Percentiles rank a stretch among this genome's conserved stretches.
Conservation (phyloP, 2,113 vertebrate species). For the Dinomys branickii region DNA sequence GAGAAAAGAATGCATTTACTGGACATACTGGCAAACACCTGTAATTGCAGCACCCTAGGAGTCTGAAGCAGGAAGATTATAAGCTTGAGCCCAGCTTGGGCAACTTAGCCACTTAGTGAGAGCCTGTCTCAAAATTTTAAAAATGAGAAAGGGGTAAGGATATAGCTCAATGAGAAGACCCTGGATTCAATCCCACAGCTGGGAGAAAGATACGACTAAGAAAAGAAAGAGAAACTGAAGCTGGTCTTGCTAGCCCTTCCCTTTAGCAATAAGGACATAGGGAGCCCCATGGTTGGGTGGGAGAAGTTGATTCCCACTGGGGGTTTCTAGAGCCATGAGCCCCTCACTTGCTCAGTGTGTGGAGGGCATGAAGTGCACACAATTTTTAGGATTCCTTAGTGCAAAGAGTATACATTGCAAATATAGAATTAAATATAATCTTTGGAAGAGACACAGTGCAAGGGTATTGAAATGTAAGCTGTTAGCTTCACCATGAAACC, state of each 20-base stretch:
- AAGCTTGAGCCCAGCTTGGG: background rate
- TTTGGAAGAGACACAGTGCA: background rate
- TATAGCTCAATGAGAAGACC: background rate
- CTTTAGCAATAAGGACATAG: background rate
- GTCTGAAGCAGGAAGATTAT: background rate
- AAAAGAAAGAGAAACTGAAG: background rate
- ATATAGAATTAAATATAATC: background rate
- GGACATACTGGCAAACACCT: background rate
- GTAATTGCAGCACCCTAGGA: background rate
- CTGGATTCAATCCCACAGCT: background rate
- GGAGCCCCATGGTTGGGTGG: background rate
- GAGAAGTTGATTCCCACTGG: background rate
- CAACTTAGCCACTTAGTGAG: background rate
- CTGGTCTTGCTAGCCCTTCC: accelerated
- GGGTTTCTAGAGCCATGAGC: background rate
- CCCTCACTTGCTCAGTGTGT: background rate
- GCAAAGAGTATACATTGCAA: background rate
- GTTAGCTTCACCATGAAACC: background rate
- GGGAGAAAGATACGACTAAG: background rate
- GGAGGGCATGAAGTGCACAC: background rate
- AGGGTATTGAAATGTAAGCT: background rate
- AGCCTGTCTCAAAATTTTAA: background rate
- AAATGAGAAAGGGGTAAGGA: background rate
- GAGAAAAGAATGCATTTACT: background rate
- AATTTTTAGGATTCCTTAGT: background rate